Evolutionary conservation across 2,797 vertebrate genomes (phyloP).

Genomic region (Peromyscus aztecus): DNA sequence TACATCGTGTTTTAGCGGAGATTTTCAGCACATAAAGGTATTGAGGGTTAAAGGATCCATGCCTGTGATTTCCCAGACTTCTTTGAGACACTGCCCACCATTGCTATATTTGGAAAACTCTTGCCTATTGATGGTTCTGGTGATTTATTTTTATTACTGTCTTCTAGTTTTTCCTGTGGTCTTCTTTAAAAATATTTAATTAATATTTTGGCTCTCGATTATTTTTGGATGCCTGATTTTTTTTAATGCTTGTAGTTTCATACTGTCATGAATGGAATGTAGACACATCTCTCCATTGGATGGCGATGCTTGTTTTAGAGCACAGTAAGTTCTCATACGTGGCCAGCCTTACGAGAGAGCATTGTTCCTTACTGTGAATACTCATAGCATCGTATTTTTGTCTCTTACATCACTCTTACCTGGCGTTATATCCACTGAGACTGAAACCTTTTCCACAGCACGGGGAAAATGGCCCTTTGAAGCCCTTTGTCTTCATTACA

Average conservation of each 20-base stretch:
- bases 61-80: background rate
- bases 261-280: background rate
- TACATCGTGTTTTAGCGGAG: background rate
- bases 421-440: background rate
- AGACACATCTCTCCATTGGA: background rate
- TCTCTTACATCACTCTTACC: background rate
- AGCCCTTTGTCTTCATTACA: background rate
- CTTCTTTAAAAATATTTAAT: slow-evolving; percentile 41
- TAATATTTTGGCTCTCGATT: background rate
- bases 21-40: background rate
- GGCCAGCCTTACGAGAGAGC: background rate
- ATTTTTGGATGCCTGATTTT: background rate
- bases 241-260: background rate
- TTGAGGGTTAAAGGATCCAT: background rate
- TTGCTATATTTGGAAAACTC: background rate
- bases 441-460: accelerated
- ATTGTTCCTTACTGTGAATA: background rate
- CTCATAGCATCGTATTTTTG: background rate
- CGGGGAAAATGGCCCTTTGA: background rate
- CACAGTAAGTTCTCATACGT: background rate
- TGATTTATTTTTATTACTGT: background rate
- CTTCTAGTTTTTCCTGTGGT: background rate
- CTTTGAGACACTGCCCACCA: background rate
- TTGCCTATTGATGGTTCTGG: slow-evolving; percentile 1
- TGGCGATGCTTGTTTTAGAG: background rate